Evolutionary conservation across 1,140 invertebrate species (phyloP).

Genomic region (Drosophila hydei): DNA sequence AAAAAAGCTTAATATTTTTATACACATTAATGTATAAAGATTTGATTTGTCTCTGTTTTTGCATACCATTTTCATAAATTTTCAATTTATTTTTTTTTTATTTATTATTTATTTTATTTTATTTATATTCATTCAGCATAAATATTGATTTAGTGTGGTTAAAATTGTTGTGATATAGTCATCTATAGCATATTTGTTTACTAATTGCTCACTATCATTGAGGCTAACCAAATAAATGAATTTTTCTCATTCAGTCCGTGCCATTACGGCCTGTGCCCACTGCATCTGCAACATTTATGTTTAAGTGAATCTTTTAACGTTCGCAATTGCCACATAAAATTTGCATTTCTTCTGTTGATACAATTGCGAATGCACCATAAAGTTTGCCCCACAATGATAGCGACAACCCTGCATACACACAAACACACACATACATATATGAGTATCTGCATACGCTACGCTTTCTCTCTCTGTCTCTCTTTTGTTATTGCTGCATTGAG

Average conservation of each 20-base stretch:
- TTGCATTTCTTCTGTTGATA: conserved; percentile 41
- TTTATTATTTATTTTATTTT: too few relatives aligned
- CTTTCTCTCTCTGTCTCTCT: conserved; percentile 5
- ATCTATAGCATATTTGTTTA: too few relatives aligned
- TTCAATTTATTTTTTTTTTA: too few relatives aligned
- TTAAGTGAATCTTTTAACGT: conserved; percentile 36
- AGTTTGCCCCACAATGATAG: conserved; percentile 25
- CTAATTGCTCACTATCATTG: not conserved
- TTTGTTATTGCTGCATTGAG: conserved; percentile 32
- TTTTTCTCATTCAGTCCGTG: not conserved
- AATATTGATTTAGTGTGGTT: too few relatives aligned
- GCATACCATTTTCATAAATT: too few relatives aligned
- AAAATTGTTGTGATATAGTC: too few relatives aligned
- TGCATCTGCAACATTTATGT: conserved; percentile 19
- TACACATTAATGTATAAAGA: too few relatives aligned
- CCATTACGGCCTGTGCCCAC: too few relatives aligned
- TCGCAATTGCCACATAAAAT: conserved; percentile 27
- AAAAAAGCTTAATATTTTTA: too few relatives aligned
- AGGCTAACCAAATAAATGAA: not conserved
- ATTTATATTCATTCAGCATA: conserved; percentile 1
- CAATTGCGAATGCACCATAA: conserved; percentile 34
- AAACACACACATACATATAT: not conserved
- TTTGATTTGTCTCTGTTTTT: too few relatives aligned
- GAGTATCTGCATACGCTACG: conserved; percentile 10
- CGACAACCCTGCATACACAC: not conserved